Evolutionary conservation across 2,888 invertebrate species (phyloP).

Genomic region (Calliopum simillimum): DNA sequence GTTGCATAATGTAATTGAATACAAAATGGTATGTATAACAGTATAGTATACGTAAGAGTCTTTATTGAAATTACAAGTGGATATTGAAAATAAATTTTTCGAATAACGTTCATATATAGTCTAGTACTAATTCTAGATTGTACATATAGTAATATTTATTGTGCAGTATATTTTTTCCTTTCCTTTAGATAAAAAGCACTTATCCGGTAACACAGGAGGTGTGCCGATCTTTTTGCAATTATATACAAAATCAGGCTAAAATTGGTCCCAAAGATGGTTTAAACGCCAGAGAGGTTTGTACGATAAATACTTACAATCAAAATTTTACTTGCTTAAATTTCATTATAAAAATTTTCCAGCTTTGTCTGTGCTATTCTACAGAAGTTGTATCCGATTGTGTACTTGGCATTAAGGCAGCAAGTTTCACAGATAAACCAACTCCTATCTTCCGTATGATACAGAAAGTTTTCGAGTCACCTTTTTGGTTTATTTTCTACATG

Average conservation of each 20-base stretch:
- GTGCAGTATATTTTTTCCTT: background rate
- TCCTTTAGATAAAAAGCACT: constrained; percentile 64
- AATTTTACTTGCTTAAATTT: no score
- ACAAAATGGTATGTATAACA: no score
- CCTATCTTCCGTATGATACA: constrained; percentile 58
- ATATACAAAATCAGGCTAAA: constrained; percentile 59
- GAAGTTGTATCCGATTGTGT: constrained; percentile 68
- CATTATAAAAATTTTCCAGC: no score
- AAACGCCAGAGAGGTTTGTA: constrained; percentile 62
- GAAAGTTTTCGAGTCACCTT: constrained; percentile 57
- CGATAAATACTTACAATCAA: no score
- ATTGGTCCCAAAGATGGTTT: constrained; percentile 59
- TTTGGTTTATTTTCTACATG: constrained; percentile 46
- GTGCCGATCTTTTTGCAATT: constrained; percentile 64
- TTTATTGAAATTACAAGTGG: no score
- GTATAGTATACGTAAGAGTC: no score
- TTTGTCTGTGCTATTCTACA: constrained; percentile 62
- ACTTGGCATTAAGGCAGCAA: constrained; percentile 66
- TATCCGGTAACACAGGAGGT: constrained; percentile 68
- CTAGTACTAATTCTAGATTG: no score
- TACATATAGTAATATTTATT: background rate
- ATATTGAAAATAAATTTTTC: no score
- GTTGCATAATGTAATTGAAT: no score
- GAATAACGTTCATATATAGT: no score
- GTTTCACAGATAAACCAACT: constrained; percentile 57